Base-by-base conservation (phyloP, 1,140 invertebrate genomes). In the Drosophila yakuba region DNA sequence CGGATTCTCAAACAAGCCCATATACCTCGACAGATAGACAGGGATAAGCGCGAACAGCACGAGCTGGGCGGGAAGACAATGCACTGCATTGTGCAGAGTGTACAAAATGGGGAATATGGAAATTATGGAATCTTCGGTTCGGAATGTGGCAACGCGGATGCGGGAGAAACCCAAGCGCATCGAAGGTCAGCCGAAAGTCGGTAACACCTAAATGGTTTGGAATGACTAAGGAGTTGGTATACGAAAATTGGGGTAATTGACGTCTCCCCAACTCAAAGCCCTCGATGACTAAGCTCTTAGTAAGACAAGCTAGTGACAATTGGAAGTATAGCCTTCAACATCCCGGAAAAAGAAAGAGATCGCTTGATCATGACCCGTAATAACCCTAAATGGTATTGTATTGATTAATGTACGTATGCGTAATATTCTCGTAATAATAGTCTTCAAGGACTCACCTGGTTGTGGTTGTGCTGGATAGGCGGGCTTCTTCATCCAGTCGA, bases 401-500 rank as follows among this genome's bases (percentile, higher is more conserved):
- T 25, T 5, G 23, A 25, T 25, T 25, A 3, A 25, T 25, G 23
- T 25, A 25, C 25, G 4, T 25, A 4, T 25, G 25, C 25, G 25
- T 25, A 5, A 35, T 32, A 43, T 17, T 11, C 17, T 23, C 14
- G 12, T 1, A 14, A 8, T n/a, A n/a, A n/a, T n/a, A n/a, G n/a
- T n/a, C 2, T 23, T 45, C 10, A 0, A n/a, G n/a, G 58, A 54
- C 94, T 94, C 92, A 97, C 97, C 96, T 93, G 96, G 96, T 93
- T 96, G 96, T 0, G 96, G 95, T 84, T 97, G 96, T 48, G 93
- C 95, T 88, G 97, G 96, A 91, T 97, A 97, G 10, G 96, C 95
- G 0, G 96, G 95, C 91, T 97, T 97, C 90, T 96, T 97, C 95
- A 98, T 97, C 97, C 97, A 98, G 74, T 97, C 97, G 91, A 95